Evolutionary conservation across 2,888 invertebrate species (phyloP), one percentile per base, ranked within the genome.

Genomic region (Caenorhabditis drosophilae): DNA sequence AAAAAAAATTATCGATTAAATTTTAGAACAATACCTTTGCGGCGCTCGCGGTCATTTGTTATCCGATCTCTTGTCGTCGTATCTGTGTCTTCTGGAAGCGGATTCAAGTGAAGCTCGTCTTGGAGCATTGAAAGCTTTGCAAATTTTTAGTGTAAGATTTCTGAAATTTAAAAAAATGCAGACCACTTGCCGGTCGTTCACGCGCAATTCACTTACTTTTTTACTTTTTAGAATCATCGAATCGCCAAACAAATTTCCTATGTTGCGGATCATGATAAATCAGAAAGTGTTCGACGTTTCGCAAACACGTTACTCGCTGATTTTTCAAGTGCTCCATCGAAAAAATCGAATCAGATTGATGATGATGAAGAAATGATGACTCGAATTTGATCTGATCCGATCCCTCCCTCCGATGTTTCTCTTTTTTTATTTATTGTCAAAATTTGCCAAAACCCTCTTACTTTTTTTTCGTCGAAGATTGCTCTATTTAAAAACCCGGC

Each of bases 41-140:
- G 53, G 49, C 12, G 73, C 78, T 3, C 53, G 63, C 23, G 72
- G 73, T 11, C 74, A 73, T 26, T 58, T 82, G 22, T 59, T 59
- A 20, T 72, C 73, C 9, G 81, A 82, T 51, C 67, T 83, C 4
- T 62, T 80, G 12, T 73, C 75, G 31, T 76, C 76, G 1, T 82
- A 77, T 59, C 59, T 80, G 20, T 77, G 77, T 49, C 70, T 82
- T 36, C 63, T 82, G 23, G 82, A 82, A 46, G 75, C 78, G 45
- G 67, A 71, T 6, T 70, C 71, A 22, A 49, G 46, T 7, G 60
- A 64, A 20, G 76, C 69, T n/a, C 49, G 82, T 9, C 50, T 72
- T 15, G 82, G 79, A 11, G 79, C 82, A 16, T 61, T 80, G 35
- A 67, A 79, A n/a, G 81, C 81, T 1, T 60, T 82, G 18, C 61